phyloP scores from a whole-genome alignment of 2,797 vertebrate genomes.

The Odontamblyopus rebecca region DNA sequence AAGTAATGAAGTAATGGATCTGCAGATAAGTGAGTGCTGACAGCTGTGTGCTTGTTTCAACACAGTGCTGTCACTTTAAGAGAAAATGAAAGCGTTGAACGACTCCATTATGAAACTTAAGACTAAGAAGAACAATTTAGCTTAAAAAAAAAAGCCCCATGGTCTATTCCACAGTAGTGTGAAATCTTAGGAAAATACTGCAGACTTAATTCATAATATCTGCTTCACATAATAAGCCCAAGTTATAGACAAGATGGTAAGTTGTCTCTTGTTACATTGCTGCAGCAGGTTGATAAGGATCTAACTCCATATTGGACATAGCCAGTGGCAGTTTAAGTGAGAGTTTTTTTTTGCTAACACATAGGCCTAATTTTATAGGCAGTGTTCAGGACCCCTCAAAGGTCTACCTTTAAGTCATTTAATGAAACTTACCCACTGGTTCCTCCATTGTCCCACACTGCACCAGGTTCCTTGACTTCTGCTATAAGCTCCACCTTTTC shows the following conservation, averaged over 20 bases:
- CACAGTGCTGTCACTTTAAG: conserved; percentile 49
- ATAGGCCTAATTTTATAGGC: too few relatives aligned
- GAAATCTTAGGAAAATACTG: background rate
- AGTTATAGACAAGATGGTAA: background rate
- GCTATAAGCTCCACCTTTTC: conserved; percentile 32
- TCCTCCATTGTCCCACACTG: conserved; percentile 42
- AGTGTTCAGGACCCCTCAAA: background rate
- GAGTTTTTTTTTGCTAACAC: background rate
- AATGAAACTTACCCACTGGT: conserved; percentile 40
- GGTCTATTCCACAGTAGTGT: conserved; percentile 3
- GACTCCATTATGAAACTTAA: conserved; percentile 32
- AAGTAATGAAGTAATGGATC: background rate
- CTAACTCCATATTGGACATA: background rate
- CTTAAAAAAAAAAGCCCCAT: background rate
- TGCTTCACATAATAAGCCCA: too few relatives aligned
- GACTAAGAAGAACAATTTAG: conserved; percentile 51
- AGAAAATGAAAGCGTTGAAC: conserved; percentile 25
- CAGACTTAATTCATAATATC: background rate
- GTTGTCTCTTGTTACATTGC: background rate
- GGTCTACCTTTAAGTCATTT: background rate
- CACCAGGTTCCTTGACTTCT: background rate
- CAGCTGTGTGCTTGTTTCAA: background rate
- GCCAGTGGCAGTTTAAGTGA: background rate
- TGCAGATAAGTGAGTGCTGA: background rate
- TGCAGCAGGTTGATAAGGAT: conserved; percentile 1